These are phyloP conservation scores for Tauraco hartlaubi DNA, from an alignment of 2,797 vertebrate species.

Conservation along the genomic window DNA sequence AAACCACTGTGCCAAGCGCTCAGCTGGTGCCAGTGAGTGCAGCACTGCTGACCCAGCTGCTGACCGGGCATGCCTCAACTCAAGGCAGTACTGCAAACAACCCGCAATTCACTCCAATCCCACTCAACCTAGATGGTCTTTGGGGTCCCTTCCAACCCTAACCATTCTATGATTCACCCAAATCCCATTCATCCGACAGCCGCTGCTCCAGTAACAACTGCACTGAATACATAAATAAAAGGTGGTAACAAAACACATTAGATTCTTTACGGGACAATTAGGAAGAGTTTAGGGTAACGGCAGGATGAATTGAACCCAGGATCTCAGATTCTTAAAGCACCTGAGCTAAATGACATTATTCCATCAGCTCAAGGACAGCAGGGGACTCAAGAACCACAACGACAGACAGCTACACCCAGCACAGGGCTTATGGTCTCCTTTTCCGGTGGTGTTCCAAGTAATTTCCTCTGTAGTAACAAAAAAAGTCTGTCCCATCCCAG, in stretches of 20 bases:
- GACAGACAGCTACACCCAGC: neutral
- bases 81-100: neutral
- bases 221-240: neutral
- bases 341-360: neutral
- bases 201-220: neutral
- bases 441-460: neutral
- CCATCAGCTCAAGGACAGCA: neutral
- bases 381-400: neutral
- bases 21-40: neutral
- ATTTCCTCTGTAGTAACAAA: neutral
- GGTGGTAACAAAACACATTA: neutral
- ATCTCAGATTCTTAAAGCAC: neutral
- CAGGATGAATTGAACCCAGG: neutral
- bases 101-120: neutral
- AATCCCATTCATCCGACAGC: neutral
- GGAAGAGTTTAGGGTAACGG: neutral
- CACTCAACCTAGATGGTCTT: too few relatives aligned
- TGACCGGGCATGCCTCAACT: neutral
- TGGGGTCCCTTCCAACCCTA: too few relatives aligned
- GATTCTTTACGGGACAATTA: too few relatives aligned
- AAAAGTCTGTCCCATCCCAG: neutral
- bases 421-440: neutral
- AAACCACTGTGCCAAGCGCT: neutral
- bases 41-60: neutral
- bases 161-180: neutral